These are phyloP conservation scores for Euphydryas editha DNA, from an alignment of 2,888 invertebrate genomes.

Conservation along the genomic window DNA sequence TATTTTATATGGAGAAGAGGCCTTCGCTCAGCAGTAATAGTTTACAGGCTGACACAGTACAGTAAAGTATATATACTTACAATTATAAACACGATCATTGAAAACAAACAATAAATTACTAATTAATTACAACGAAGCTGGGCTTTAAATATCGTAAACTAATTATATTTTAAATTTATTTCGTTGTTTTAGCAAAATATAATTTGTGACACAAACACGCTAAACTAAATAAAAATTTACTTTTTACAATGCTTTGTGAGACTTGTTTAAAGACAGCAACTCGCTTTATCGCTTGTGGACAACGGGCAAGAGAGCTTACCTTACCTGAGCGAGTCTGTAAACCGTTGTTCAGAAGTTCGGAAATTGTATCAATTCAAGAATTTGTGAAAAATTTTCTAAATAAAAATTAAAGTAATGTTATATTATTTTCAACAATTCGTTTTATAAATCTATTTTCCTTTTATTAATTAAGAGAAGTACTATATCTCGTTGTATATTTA, in stretches of 20 bases:
- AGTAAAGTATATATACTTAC: constrained; percentile 1
- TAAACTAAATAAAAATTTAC: background rate
- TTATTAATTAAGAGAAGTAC: background rate
- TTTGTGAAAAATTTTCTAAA: constrained; percentile 58
- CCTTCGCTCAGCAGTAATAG: no score
- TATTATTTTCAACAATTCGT: background rate
- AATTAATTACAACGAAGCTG: background rate
- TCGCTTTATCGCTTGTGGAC: constrained; percentile 76
- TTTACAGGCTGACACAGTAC: no score
- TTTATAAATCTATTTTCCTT: background rate
- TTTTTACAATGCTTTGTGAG: constrained; percentile 13
- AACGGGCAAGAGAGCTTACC: constrained; percentile 64
- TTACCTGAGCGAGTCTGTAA: constrained; percentile 56
- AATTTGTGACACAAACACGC: background rate
- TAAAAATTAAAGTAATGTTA: background rate
- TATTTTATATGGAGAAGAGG: no score
- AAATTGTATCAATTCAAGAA: constrained; percentile 60
- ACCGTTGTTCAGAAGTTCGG: constrained; percentile 51
- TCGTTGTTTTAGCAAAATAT: background rate
- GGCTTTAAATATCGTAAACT: background rate
- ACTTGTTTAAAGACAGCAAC: constrained; percentile 47
- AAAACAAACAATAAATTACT: background rate
- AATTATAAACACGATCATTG: constrained; percentile 3
- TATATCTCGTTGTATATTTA: no score
- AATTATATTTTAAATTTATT: background rate